A percentile compares a stretch with the other conserved stretches of the same genome.
Evolutionary conservation across 2,888 invertebrate genomes (phyloP).

Genomic region (Catonia carolina): DNA sequence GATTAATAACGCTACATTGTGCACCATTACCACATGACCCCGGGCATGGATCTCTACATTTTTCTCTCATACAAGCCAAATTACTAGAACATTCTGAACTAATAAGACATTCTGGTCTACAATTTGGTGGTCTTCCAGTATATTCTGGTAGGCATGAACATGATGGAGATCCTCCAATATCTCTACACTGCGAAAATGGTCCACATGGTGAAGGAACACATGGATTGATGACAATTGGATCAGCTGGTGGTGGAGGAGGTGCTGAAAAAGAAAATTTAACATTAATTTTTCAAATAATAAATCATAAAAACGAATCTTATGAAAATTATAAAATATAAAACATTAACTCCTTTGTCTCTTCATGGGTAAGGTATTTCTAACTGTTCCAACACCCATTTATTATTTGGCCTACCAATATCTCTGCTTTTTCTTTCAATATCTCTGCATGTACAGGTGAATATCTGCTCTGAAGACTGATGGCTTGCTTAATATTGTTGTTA

Average conservation of each 20-base stretch:
- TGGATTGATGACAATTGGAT: constrained; percentile 39
- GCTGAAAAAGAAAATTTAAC: constrained; percentile 32
- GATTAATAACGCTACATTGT: constrained; percentile 66
- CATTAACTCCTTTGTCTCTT: too few relatives aligned
- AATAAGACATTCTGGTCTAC: constrained; percentile 44
- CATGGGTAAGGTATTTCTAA: too few relatives aligned
- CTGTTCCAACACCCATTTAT: too few relatives aligned
- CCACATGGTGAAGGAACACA: constrained; percentile 45
- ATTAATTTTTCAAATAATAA: not conserved
- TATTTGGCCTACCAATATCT: too few relatives aligned
- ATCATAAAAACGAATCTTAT: not conserved
- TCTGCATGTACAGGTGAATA: too few relatives aligned
- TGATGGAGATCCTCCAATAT: constrained; percentile 40
- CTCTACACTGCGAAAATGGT: constrained; percentile 46
- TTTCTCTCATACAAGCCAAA: constrained; percentile 53
- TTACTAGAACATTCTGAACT: constrained; percentile 49
- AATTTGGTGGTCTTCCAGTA: constrained; percentile 64
- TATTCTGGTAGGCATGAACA: constrained; percentile 63
- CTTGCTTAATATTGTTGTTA: too few relatives aligned
- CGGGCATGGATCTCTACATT: constrained; percentile 47
- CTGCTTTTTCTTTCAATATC: too few relatives aligned
- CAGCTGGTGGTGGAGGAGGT: constrained; percentile 35
- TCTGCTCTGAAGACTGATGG: too few relatives aligned
- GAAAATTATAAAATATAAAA: not conserved
- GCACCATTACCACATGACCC: constrained; percentile 66